These are phyloP conservation scores for Yponomeuta evonymella DNA, from an alignment of 2,888 invertebrate species.

Conservation along the genomic window DNA sequence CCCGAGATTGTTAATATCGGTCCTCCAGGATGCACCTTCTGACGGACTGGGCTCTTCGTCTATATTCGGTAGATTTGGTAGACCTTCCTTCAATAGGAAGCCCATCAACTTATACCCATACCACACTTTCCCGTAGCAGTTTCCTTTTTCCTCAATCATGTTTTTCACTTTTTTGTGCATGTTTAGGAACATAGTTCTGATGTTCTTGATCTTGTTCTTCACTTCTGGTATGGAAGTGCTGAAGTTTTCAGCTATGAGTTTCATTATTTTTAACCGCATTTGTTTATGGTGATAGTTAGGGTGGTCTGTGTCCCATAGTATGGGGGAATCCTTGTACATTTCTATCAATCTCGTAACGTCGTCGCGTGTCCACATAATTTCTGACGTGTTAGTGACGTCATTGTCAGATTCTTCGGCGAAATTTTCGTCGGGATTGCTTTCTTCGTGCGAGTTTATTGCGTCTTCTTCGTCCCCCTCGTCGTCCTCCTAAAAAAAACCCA, in stretches of 20 bases:
- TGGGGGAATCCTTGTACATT: not conserved
- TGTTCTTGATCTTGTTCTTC: constrained; percentile 9
- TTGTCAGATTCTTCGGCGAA: constrained; percentile 4
- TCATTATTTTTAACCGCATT: not conserved
- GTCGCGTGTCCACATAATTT: constrained; percentile 1
- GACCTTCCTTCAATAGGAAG: constrained; percentile 5
- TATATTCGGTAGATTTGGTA: not conserved
- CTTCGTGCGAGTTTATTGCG: not conserved
- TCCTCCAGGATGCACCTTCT: not conserved
- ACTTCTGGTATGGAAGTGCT: not conserved
- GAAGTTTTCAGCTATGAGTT: constrained; percentile 3
- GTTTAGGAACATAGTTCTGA: not conserved
- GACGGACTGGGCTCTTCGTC: not conserved
- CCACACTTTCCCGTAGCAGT: constrained; percentile 8
- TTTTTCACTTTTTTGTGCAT: constrained; percentile 6
- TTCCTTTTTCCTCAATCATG: constrained; percentile 3
- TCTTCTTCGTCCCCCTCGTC: not conserved
- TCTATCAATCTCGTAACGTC: constrained; percentile 4
- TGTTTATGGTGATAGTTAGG: not conserved
- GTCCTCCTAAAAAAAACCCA: no score
- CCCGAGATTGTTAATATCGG: not conserved
- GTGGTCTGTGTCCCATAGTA: constrained; percentile 11
- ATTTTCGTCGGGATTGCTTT: not conserved
- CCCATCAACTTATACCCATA: constrained; percentile 10
- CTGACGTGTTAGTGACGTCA: not conserved